phyloP scores from a whole-genome alignment of 1,140 invertebrate genomes.

The Pentalonia nigronervosa region DNA sequence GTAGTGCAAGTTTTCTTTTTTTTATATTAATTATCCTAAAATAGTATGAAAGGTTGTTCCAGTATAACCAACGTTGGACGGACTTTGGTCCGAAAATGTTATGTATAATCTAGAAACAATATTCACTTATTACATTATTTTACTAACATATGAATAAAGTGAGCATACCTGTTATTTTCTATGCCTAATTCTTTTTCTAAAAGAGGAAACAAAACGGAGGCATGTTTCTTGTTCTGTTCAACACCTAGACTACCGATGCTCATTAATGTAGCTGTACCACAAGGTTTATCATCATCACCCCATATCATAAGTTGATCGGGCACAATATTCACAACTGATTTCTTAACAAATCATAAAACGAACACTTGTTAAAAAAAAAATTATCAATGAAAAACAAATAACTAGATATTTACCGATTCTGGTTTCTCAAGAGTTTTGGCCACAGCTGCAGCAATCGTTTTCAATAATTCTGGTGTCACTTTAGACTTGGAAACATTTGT shows the following conservation, averaged over 20 bases:
- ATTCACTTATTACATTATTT: not conserved
- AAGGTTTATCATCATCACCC: slow-evolving; percentile 71
- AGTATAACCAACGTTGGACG: slow-evolving; percentile 70
- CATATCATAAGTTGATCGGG: slow-evolving; percentile 71
- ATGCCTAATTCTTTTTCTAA: slow-evolving; percentile 70
- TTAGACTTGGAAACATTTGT: slow-evolving; percentile 70
- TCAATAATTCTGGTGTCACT: slow-evolving; percentile 69
- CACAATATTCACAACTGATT: slow-evolving; percentile 70
- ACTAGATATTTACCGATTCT: slow-evolving; percentile 67
- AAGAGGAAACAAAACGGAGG: slow-evolving; percentile 69
- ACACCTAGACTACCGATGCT: slow-evolving; percentile 73
- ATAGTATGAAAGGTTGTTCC: slow-evolving; percentile 73
- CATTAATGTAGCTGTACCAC: slow-evolving; percentile 70
- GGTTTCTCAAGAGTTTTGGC: slow-evolving; percentile 72
- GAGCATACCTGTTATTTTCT: slow-evolving; percentile 66
- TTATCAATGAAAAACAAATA: too few relatives aligned
- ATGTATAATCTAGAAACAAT: slow-evolving; percentile 71
- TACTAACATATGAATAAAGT: not conserved
- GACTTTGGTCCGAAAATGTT: slow-evolving; percentile 68
- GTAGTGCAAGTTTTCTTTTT: not conserved
- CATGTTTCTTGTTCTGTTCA: slow-evolving; percentile 72
- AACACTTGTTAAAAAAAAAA: not conserved
- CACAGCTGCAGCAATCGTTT: slow-evolving; percentile 67
- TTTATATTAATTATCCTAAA: slow-evolving; percentile 64
- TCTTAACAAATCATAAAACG: slow-evolving; percentile 65